These are phyloP conservation scores for Ellobius talpinus DNA, from an alignment of 2,113 vertebrate species.

Conservation along the genomic window DNA sequence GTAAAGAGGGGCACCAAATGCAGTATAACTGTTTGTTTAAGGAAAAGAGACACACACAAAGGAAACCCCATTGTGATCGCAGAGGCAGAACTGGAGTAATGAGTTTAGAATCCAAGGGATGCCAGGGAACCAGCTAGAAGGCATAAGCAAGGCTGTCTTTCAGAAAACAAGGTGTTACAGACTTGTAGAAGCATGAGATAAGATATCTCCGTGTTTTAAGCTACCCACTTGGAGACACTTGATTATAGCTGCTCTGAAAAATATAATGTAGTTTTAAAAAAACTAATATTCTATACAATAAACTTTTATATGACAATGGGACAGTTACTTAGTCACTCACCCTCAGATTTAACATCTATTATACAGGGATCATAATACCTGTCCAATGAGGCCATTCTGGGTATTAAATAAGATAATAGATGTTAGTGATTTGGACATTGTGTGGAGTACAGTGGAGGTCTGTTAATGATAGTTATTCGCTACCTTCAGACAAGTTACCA, in stretches of 20 bases:
- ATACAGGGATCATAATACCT: neutral
- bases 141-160: neutral
- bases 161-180: neutral
- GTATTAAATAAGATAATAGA: neutral
- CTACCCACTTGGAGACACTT: neutral
- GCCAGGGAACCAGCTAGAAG: neutral
- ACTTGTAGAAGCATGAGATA: neutral
- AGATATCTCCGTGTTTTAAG: neutral
- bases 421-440: neutral
- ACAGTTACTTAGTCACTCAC: neutral
- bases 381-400: neutral
- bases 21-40: neutral
- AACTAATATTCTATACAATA: neutral
- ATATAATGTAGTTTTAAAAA: conserved; percentile 3
- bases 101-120: neutral
- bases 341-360: conserved; percentile 31
- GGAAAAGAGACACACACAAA: neutral
- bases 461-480: neutral
- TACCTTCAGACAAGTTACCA: neutral
- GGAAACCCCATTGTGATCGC: neutral
- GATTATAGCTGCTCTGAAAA: neutral
- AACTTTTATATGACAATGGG: neutral
- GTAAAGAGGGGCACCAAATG: neutral
- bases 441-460: neutral
- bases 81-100: neutral